Evolutionary conservation across 2,797 vertebrate species (phyloP), one percentile per base, ranked within the genome.

Genomic region (Pantherophis vulpinus): DNA sequence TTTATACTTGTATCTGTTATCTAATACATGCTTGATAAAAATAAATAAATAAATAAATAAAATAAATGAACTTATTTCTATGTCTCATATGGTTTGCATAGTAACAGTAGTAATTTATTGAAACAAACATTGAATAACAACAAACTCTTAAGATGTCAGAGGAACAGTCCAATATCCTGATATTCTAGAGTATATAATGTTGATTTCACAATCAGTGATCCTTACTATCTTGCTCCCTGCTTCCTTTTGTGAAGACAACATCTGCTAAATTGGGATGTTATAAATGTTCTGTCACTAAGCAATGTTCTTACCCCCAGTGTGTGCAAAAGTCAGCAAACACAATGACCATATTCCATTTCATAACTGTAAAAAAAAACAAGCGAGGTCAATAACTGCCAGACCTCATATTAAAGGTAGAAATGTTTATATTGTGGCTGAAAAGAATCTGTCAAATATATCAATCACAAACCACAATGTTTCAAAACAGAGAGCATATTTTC

Each of bases 391-490:
- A 42, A 79, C 20, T 83, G 37, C 37, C 4, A 11, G 37, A 25
- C 20, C 37, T 47, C 20, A 0, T 86, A n/a, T 20, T 0, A 92
- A 95, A 60, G 94, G 90, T 29, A 86, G 93, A 93, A 47, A 60
- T 94, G 54, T 29, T 87, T 91, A 91, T 74, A 91, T 90, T 91
- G 91, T 86, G 92, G 89, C 9, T 86, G 27, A 32, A 91, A 61
- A 51, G 42, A 93, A 92, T 32, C 16, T 89, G 55, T 9, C 74
- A 2, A 93, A 37, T 0, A 0, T 92, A 91, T 83, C 59, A 61
- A 54, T 58, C 1, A 5, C 55, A 70, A 91, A 87, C 27, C 88
- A 63, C 0, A 1, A 25, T 93, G 29, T 94, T 95, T 86, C 79
- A 79, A 0, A 42, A 83, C 25, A 27, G 32, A 56, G 29, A 58